Base-by-base conservation (phyloP, 1,140 invertebrate genomes). In the Achatina immaculata region DNA sequence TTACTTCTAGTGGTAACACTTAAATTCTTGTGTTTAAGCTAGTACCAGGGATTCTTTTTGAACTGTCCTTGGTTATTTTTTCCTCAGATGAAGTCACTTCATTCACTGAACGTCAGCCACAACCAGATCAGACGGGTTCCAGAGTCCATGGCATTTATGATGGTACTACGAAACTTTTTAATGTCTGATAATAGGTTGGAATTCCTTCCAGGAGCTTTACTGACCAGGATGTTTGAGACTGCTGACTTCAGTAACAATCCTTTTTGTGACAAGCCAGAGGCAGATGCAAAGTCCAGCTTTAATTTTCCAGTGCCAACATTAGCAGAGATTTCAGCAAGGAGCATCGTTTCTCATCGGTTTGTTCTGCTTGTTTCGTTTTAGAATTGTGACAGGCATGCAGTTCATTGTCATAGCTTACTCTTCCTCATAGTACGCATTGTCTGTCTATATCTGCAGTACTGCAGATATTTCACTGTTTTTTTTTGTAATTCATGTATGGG, bases 191-290 rank as follows among this genome's bases (percentile, higher is more conserved):
- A 76, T 48, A 21, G 19, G 34, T 28, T 76, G 34, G 45, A 76
- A 14, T 76, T 34, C 28, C 48, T 76, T 31, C 74, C 74, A 21
- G 74, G 74, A 9, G 3, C 74, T 36, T 4, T 76, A 19, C 28
- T 76, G n/a, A 34, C 28, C 34, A 31, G 28, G 4, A 55, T 28
- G 4, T 58, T 31, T 31, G 45, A 76, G 14, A 34, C 11, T 34
- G 45, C 34, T 34, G 74, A 76, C 48, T 76, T 58, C 51, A 36
- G 48, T 28, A 58, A 76, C 58, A 76, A 76, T 28, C 71, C 40
- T 11, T 73, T 73, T 45, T 31, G 6, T 9, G 40, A 45, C 40
- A 42, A 42, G 14, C 38, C 28, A 16, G 11, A 43, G 14, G 3
- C 34, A 34, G 3, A 38, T 69, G 34, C 6, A 36, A 69, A n/a